Base-by-base conservation (phyloP, 1,140 invertebrate species). In the Drosophila kanapiae region DNA sequence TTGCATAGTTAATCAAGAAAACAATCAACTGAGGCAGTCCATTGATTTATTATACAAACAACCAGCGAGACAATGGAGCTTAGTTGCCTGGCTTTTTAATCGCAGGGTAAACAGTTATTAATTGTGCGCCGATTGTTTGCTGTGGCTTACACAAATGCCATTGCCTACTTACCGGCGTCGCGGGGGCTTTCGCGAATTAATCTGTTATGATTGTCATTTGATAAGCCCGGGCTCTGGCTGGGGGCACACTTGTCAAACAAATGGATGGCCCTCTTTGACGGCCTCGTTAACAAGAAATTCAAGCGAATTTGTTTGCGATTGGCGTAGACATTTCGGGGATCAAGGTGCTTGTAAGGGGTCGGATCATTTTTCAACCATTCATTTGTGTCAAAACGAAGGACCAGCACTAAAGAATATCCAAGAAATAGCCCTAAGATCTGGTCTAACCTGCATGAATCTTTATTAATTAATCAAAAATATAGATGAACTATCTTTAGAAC, bases 31-130 rank as follows among this genome's bases (percentile, higher is more conserved):
- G 65, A 71, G 65, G 54, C 70, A 37, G 68, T 63, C 60, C 62
- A 78, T 84, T 84, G 80, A 88, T 88, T 88, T 88, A 88, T 88
- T 90, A 88, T 88, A 75, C 80, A 87, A 87, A 87, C 77, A 87
- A 51, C 61, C 27, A 59, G 53, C 48, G 18, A 59, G 45, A 47
- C 49, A 67, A 62, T 40, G 29, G 43, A 45, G 45, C 75, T 78
- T 85, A 71, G 75, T 65, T 64, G 51, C 58, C 45, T 67, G 80
- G 47, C 68, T 86, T 83, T 78, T 84, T 80, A 87, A 88, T 87
- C 86, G 58, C 42, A 80, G 54, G 75, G 81, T 76, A 88, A 88
- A 90, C 85, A 90, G 85, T 90, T 90, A 88, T 88, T 88, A 88
- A 88, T 88, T 88, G 83, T 49, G 43, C 58, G 31, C 68, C 63